Evolutionary conservation across 2,113 vertebrate genomes (phyloP), one percentile per base, ranked within the genome.

Genomic region (Pygoscelis adeliae): DNA sequence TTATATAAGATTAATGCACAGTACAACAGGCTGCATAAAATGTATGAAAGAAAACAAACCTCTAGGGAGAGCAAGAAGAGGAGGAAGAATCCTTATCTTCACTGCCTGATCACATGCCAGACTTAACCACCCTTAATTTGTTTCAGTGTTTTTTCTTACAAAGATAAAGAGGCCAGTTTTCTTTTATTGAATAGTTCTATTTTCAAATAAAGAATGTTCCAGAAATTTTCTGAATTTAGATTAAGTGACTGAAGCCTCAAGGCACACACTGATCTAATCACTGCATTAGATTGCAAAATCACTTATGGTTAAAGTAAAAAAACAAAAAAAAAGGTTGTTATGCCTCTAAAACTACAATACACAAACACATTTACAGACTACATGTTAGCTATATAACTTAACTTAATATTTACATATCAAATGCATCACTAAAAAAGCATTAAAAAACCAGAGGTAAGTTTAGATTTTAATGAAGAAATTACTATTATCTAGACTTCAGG

Each of bases 231-330:
- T 22, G 34, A 89, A 77, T 96, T 97, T 83, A 65, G 53, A 88
- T 36, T 88, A 94, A 93, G 69, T 47, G 55, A 91, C 13, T 59
- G 50, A 84, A 91, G 94, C 92, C 93, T 89, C 30, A 23, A 97
- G 87, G 95, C 87, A 89, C 65, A 97, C 61, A 76, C 36, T 78
- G 71, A 93, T 83, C 49, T 95, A 96, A 97, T 89, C 83, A 94
- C 30, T 80, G 77, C 65, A 61, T 72, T 84, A 52, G 36, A 87
- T 89, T 96, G 36, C 93, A 95, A 96, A 97, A 96, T 90, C 69
- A 65, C 55, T 80, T 81, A 87, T 2, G 70, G 47, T 56, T 85
- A 56, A 94, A 87, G 44, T 27, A 52, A 53, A 26, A 52, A 53
- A 26, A 34, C 53, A 86, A 83, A 71, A 77, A 73, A 88, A 61